Base-by-base conservation (phyloP, 2,113 vertebrate genomes). In the Chaenocephalus aceratus region DNA sequence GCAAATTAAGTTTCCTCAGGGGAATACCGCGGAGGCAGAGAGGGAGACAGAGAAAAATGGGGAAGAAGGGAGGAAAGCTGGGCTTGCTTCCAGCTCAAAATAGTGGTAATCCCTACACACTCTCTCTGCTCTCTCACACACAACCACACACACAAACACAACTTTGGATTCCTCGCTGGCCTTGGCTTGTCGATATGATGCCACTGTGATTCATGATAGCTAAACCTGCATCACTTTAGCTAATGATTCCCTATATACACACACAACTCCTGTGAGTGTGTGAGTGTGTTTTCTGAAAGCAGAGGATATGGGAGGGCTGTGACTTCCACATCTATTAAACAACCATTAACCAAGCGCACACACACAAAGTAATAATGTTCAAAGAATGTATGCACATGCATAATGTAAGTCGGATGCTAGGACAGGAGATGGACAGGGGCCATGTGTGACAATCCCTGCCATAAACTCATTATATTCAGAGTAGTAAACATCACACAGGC, bases 141-240 rank as follows among this genome's bases (percentile, higher is more conserved):
- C 71, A 69, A 75, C 26, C 26, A 26, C 82, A 58, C 69, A 56
- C 58, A 57, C 69, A 83, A 76, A 71, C 72, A 78, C 85, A 89
- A 89, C 51, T 92, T 85, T 21, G 58, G 88, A 93, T 90, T 92
- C 90, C 80, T 78, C 30, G 88, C 88, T 86, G 84, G 92, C 88
- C 83, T 54, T 73, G 72, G 86, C 91, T 88, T 94, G 93, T 93
- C 92, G 81, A 94, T 94, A 89, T 79, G 92, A 93, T 91, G 92
- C 88, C 88, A 88, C 91, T 89, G 85, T 93, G 93, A 94, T 94
- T 94, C 93, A 94, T 94, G 92, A 93, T 90, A 83, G 91, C 88
- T 86, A 91, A 90, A 89, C 85, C 91, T 91, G 91, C 89, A 91
- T 94, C 92, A 94, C 92, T 92, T 92, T 88, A 92, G 90, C 85